Evolutionary conservation across 2,888 invertebrate species (phyloP).

Genomic region (Nemotelus nigrinus): DNA sequence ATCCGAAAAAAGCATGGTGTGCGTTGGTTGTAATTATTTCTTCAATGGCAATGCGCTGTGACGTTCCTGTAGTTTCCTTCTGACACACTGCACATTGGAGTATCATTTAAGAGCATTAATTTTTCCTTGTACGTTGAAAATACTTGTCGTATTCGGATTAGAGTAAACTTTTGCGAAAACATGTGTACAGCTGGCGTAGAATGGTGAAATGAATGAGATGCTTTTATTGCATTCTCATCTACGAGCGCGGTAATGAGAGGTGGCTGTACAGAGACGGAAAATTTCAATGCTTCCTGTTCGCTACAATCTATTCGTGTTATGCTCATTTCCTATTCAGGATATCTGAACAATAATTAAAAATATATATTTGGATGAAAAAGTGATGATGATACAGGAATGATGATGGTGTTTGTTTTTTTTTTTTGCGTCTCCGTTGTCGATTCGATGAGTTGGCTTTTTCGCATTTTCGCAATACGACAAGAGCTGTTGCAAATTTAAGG

Average conservation of each 20-base stretch:
- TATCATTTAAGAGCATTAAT: constrained; percentile 28
- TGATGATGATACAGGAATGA: background rate
- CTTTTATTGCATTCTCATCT: background rate
- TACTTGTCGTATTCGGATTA: background rate
- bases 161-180: constrained; percentile 4
- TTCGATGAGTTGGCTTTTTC: background rate
- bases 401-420: constrained; percentile 4
- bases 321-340: background rate
- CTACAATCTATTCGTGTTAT: background rate
- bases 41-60: background rate
- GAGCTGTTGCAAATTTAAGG: no score
- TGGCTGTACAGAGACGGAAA: background rate
- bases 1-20: no score
- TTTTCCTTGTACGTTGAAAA: background rate
- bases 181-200: background rate
- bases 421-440: background rate
- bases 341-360: constrained; percentile 34
- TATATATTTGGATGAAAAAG: constrained; percentile 16
- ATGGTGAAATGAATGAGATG: background rate
- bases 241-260: background rate
- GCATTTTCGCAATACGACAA: no score
- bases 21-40: constrained; percentile 23
- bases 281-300: constrained; percentile 1
- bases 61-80: no score
- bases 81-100: constrained; percentile 36